These are phyloP conservation scores for Paralichthys olivaceus DNA, from an alignment of 2,113 vertebrate species.

Conservation along the genomic window DNA sequence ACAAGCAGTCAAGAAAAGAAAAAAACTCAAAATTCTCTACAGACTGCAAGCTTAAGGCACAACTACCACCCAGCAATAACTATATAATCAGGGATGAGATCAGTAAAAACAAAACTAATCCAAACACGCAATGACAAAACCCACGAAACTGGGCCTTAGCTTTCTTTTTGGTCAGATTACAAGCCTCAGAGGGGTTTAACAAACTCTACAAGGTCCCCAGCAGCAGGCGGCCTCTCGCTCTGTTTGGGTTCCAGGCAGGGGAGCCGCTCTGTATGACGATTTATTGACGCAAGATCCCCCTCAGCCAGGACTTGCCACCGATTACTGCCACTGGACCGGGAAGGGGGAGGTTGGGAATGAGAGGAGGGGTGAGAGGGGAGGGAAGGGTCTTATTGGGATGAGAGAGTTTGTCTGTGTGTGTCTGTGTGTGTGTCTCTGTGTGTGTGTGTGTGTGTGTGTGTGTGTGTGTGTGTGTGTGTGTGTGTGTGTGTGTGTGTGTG, in stretches of 20 bases:
- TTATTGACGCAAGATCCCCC: constrained; percentile 80
- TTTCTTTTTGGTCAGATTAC: constrained; percentile 20
- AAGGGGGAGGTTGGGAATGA: constrained; percentile 1
- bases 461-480: constrained; percentile 41
- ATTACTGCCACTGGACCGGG: constrained; percentile 69
- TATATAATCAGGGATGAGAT: constrained; percentile 4
- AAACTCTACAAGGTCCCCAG: constrained; percentile 62
- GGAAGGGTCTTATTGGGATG: constrained; percentile 39
- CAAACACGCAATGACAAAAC: constrained; percentile 21
- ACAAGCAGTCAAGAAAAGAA: background rate
- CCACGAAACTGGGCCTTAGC: constrained; percentile 17
- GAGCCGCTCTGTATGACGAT: constrained; percentile 77
- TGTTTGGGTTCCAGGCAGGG: constrained; percentile 77
- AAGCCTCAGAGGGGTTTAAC: constrained; percentile 48
- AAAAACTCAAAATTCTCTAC: background rate
- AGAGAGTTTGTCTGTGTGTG: constrained; percentile 67
- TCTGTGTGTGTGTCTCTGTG: no score
- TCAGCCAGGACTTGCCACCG: constrained; percentile 72
- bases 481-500: constrained; percentile 71
- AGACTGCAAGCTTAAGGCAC: background rate
- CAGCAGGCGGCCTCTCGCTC: constrained; percentile 64
- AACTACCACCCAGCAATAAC: constrained; percentile 17
- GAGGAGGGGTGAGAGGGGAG: background rate
- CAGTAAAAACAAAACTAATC: constrained; percentile 29
- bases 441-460: constrained; percentile 51